Conservation (phyloP, 1,140 invertebrate genomes). For the Trachelipus rathkii region DNA sequence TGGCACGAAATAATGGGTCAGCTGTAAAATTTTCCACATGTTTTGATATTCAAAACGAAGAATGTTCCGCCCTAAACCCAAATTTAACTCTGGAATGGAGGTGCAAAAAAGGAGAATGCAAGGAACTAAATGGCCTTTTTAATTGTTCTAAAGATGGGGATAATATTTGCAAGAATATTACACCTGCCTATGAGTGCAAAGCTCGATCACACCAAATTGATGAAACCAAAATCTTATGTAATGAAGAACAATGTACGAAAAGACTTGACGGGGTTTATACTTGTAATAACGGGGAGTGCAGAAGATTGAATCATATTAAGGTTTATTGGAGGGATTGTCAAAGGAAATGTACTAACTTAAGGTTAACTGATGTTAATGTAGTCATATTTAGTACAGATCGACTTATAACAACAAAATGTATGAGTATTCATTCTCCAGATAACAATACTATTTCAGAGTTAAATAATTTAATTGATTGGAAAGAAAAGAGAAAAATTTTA, state of each 20-base stretch:
- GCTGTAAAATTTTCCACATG: conserved; percentile 79
- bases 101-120: conserved; percentile 78
- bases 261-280: conserved; percentile 76
- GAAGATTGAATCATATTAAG: conserved; percentile 72
- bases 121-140: conserved; percentile 77
- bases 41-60: conserved; percentile 54
- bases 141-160: conserved; percentile 71
- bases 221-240: conserved; percentile 30
- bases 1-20: conserved; percentile 73
- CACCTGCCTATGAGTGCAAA: conserved; percentile 76
- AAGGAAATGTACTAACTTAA: conserved; percentile 80
- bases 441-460: conserved; percentile 23
- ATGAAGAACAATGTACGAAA: conserved; percentile 78
- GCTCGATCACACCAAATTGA: background rate
- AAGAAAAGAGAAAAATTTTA: conserved; percentile 66
- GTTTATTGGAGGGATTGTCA: conserved; percentile 64
- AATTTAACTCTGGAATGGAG: conserved; percentile 55
- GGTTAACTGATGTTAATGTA: conserved; percentile 78
- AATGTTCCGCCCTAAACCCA: conserved; percentile 44
- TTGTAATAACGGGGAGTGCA: conserved; percentile 74
- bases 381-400: conserved; percentile 78
- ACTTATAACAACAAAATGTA: conserved; percentile 66
- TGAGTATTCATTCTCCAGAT: conserved; percentile 51
- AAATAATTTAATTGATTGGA: conserved; percentile 65
- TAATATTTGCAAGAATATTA: conserved; percentile 70